Percentiles rank a stretch among this genome's conserved stretches.
phyloP scores from a whole-genome alignment of 2,888 invertebrate genomes.

The Cataglyphis cursor region DNA sequence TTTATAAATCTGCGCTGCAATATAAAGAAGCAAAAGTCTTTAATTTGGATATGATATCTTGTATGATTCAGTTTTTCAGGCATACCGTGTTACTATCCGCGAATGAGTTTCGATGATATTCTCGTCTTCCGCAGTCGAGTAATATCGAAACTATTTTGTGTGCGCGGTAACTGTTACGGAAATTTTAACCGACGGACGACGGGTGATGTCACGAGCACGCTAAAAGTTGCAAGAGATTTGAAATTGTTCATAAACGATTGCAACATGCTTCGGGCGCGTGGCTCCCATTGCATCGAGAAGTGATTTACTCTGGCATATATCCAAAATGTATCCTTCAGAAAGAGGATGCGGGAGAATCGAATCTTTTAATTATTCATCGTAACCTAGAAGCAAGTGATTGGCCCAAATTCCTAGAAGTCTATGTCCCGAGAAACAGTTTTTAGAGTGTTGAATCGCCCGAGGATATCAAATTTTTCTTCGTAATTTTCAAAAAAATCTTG shows the following conservation, averaged over 20 bases:
- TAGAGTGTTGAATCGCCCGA: not conserved
- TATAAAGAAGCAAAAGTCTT: not conserved
- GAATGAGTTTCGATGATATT: slow-evolving; percentile 50
- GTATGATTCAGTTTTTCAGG: not conserved
- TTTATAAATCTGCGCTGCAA: not conserved
- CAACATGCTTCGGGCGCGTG: slow-evolving; percentile 47
- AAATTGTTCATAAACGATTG: slow-evolving; percentile 56
- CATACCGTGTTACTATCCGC: slow-evolving; percentile 5
- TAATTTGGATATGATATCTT: not conserved
- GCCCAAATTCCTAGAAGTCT: not conserved
- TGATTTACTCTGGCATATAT: slow-evolving; percentile 26
- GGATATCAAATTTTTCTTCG: not conserved
- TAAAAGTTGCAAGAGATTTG: slow-evolving; percentile 52
- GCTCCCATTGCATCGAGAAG: slow-evolving; percentile 32
- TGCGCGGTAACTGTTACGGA: slow-evolving; percentile 50
- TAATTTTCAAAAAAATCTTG: not conserved
- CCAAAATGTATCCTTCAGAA: slow-evolving; percentile 34
- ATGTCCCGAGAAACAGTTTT: not conserved
- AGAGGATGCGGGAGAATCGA: slow-evolving; percentile 2
- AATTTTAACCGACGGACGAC: slow-evolving; percentile 55
- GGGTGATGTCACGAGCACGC: slow-evolving; percentile 52
- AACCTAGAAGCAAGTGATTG: not conserved
- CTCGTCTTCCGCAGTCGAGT: slow-evolving; percentile 51
- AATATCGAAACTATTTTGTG: slow-evolving; percentile 56
- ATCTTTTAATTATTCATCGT: slow-evolving; percentile 44